These are phyloP conservation scores for Tenthredo scrophulariae DNA, from an alignment of 2,888 invertebrate species.

Conservation along the genomic window DNA sequence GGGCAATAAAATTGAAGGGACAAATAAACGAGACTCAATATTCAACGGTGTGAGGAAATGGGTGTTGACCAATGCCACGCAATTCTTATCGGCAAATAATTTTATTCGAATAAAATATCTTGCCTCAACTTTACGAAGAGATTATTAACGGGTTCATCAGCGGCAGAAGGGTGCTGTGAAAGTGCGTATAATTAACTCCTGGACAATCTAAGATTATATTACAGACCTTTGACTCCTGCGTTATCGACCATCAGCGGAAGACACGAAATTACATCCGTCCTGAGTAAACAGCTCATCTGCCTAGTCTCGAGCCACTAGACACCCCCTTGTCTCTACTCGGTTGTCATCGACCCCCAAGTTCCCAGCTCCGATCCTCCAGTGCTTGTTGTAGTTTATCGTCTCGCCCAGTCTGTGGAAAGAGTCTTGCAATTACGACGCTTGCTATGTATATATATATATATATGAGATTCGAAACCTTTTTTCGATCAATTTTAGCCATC, in stretches of 20 bases:
- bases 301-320: not conserved
- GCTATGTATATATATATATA: not conserved
- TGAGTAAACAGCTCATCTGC: conserved; percentile 64
- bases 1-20: not conserved
- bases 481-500: not conserved
- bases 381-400: conserved; percentile 12
- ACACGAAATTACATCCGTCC: conserved; percentile 65
- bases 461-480: not conserved
- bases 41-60: not conserved
- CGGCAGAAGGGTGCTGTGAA: not conserved
- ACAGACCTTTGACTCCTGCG: not conserved
- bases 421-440: not conserved
- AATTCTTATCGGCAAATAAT: not conserved
- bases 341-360: conserved; percentile 34
- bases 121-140: not conserved
- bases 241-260: conserved; percentile 60
- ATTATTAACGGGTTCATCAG: not conserved
- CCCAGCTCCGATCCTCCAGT: not conserved
- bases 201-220: not conserved
- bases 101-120: not conserved
- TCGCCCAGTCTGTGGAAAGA: not conserved
- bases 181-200: not conserved
- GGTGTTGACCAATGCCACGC: not conserved
- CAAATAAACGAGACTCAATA: not conserved
- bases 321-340: not conserved